Percentiles rank a stretch among this genome's conserved stretches.
These are phyloP conservation scores for Smittia sp. DNA, from an alignment of 2,888 invertebrate genomes.

Conservation along the genomic window DNA sequence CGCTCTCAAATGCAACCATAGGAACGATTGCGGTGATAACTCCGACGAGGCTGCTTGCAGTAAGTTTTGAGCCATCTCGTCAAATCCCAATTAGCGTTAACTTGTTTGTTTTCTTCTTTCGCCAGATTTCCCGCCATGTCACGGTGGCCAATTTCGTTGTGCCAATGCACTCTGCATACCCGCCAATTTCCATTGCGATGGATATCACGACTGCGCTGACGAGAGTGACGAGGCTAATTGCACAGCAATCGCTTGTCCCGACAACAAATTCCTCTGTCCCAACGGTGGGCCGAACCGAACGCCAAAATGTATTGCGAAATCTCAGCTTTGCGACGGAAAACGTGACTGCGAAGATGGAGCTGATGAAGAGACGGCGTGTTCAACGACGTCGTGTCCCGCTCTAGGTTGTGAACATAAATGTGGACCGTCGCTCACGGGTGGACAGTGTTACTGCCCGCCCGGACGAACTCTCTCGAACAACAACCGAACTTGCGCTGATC, in stretches of 20 bases:
- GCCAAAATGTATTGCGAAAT: slow-evolving; percentile 83
- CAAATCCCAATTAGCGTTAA: slow-evolving; percentile 9
- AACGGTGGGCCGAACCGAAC: slow-evolving; percentile 68
- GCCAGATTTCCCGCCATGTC: slow-evolving; percentile 84
- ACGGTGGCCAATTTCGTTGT: slow-evolving; percentile 88
- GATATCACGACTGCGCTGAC: slow-evolving; percentile 85
- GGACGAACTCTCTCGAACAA: slow-evolving; percentile 81
- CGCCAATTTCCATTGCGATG: slow-evolving; percentile 74
- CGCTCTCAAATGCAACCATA: slow-evolving; percentile 78
- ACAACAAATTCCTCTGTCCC: slow-evolving; percentile 87
- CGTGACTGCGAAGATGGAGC: slow-evolving; percentile 87
- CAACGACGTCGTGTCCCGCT: slow-evolving; percentile 75
- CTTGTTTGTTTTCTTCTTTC: slow-evolving; percentile 41
- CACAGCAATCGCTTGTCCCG: slow-evolving; percentile 81
- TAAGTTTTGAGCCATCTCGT: slow-evolving; percentile 56
- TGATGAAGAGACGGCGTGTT: slow-evolving; percentile 85
- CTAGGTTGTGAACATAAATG: slow-evolving; percentile 90
- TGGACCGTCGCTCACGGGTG: slow-evolving; percentile 84
- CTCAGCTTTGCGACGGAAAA: slow-evolving; percentile 87
- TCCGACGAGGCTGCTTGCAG: slow-evolving; percentile 89
- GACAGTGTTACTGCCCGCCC: slow-evolving; percentile 83
- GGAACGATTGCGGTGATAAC: slow-evolving; percentile 86
- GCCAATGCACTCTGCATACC: slow-evolving; percentile 92
- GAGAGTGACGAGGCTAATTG: slow-evolving; percentile 87
- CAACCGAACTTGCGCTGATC: slow-evolving; percentile 84